Evolutionary conservation across 2,888 invertebrate genomes (phyloP).

Genomic region (Mesodorylaimus sp.): DNA sequence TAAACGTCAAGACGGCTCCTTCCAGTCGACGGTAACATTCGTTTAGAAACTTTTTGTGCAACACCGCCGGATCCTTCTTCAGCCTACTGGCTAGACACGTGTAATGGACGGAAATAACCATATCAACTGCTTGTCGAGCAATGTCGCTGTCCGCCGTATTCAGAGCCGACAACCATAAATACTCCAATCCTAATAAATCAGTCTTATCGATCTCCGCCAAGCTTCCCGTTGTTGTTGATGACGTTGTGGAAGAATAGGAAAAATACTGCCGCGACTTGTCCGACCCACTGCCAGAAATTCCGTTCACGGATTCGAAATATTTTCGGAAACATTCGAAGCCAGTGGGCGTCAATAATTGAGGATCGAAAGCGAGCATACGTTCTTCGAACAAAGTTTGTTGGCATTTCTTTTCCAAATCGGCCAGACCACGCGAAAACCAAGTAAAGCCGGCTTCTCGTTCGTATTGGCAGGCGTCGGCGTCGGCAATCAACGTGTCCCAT

Average conservation of each 20-base stretch:
- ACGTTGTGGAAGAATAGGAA: too few relatives aligned
- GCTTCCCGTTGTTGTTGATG: too few relatives aligned
- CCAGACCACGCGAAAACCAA: conserved; percentile 35
- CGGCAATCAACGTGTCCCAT: conserved; percentile 35
- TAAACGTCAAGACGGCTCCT: not conserved
- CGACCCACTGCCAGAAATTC: too few relatives aligned
- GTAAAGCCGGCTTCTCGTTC: conserved; percentile 31
- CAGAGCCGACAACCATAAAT: conserved; percentile 36
- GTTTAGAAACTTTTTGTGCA: conserved; percentile 36
- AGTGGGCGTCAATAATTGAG: conserved; percentile 30
- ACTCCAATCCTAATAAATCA: conserved; percentile 35
- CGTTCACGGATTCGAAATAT: conserved; percentile 37
- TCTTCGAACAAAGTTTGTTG: conserved; percentile 35
- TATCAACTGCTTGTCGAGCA: conserved; percentile 32
- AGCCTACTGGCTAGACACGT: conserved; percentile 28
- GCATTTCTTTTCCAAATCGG: conserved; percentile 35
- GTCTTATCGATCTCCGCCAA: conserved; percentile 34
- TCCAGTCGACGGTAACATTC: conserved; percentile 36
- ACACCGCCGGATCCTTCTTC: conserved; percentile 31
- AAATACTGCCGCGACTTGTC: conserved; percentile 3
- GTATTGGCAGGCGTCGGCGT: conserved; percentile 10
- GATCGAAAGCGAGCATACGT: conserved; percentile 34
- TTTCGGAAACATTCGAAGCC: conserved; percentile 35
- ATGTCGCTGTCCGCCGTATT: conserved; percentile 33
- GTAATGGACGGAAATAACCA: conserved; percentile 34